phyloP scores from a whole-genome alignment of 2,797 vertebrate species.

The Tamandua tetradactyla region DNA sequence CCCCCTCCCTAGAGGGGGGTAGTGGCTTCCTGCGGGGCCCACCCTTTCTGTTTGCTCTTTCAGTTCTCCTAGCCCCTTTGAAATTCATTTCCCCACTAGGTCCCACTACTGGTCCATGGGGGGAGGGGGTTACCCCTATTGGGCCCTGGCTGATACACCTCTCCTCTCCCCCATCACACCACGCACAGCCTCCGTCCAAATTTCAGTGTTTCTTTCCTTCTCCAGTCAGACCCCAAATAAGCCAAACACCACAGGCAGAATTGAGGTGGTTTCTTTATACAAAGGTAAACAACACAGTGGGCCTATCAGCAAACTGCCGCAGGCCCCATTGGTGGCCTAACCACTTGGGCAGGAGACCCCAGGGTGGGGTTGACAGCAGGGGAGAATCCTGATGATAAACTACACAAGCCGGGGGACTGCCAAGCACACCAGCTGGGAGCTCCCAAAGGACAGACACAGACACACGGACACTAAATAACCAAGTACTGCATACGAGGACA shows the following conservation, averaged over 20 bases:
- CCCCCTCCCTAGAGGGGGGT: background rate
- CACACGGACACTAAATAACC: background rate
- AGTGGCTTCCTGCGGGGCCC: background rate
- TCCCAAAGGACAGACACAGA: background rate
- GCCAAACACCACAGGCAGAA: background rate
- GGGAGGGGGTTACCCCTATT: accelerated
- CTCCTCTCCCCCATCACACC: background rate
- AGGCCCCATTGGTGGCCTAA: accelerated
- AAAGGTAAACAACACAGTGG: background rate
- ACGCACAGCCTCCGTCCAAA: accelerated
- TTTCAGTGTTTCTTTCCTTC: background rate
- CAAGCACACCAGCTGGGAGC: background rate
- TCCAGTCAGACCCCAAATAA: background rate
- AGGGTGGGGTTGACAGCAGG: too few relatives aligned
- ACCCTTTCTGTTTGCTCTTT: background rate
- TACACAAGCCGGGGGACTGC: background rate
- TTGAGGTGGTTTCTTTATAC: slow-evolving; percentile 63
- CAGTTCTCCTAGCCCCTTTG: background rate
- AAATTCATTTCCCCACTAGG: background rate
- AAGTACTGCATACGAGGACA: background rate
- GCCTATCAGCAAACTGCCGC: background rate
- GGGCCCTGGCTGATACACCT: background rate
- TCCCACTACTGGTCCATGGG: accelerated
- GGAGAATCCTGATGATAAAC: background rate
- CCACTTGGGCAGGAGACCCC: background rate